Evolutionary conservation across 2,113 vertebrate genomes (phyloP), one percentile per base, ranked within the genome.

Genomic region (Triplophysa tibetana): DNA sequence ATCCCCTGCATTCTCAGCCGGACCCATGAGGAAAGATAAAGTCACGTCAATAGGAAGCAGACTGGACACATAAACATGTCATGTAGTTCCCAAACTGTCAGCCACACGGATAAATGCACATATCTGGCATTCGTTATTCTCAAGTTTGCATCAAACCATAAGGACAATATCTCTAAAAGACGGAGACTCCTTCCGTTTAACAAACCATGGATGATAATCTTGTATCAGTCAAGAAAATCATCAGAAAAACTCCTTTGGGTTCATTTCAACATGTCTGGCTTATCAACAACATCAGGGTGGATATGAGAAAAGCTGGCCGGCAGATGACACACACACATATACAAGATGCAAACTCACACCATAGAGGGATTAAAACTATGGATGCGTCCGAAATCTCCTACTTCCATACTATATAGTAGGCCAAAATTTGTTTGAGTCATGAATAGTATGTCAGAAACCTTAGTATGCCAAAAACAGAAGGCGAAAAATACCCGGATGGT

Each of bases 11-110:
- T 45, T 82, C 77, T 56, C 60, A 29, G 67, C 69, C 73, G 67
- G 69, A 41, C 78, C 50, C 78, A 52, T 50, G 67, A 58, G 66
- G 14, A 26, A 67, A 70, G 78, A 83, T 83, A 73, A 85, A 65
- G 60, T 69, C 45, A 45, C 70, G 80, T 75, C 64, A 26, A 29
- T 41, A 77, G 78, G 69, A 82, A 83, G 69, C 69, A 56, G 63
- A 78, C 83, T 64, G 74, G 68, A 78, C 81, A 58, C 52, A 70
- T 70, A 82, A 80, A 85, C 78, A 80, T 66, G 61, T 82, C 63
- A 76, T 69, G 29, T 45, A 33, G 74, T 80, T 75, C 78, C 45
- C 50, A 50, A 63, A 63, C 70, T 33, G 58, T 9, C 63, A 64
- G 74, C 76, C 67, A 66, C 61, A 17, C 41, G 66, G 33, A 38